Conservation (phyloP, 1,140 invertebrate genomes). For the Gyrodactylus bullatarudis region DNA sequence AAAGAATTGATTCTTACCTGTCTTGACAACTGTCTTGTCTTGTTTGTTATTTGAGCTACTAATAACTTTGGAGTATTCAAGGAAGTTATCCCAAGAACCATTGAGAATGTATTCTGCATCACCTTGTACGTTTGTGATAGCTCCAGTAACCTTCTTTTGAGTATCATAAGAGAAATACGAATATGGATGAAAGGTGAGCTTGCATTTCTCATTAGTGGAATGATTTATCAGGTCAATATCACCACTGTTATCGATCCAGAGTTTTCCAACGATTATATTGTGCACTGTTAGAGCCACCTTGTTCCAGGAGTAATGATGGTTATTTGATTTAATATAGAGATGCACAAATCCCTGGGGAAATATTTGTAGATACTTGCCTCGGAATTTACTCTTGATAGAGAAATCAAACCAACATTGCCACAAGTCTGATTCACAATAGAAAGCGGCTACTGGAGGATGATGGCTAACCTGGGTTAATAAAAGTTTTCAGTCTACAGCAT, state of each 20-base stretch:
- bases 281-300: constrained; percentile 86
- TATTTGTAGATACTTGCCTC: constrained; percentile 59
- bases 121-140: constrained; percentile 29
- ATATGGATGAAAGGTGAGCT: constrained; percentile 62
- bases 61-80: constrained; percentile 62
- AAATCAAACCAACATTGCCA: constrained; percentile 94
- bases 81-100: constrained; percentile 70
- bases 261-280: constrained; percentile 79
- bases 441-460: constrained; percentile 77
- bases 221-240: constrained; percentile 70
- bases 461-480: constrained; percentile 38
- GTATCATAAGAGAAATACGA: constrained; percentile 81
- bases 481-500: background rate
- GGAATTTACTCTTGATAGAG: constrained; percentile 85
- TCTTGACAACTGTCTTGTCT: constrained; percentile 53
- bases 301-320: constrained; percentile 44
- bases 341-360: constrained; percentile 29
- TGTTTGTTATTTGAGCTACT: constrained; percentile 30
- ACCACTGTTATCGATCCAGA: constrained; percentile 86
- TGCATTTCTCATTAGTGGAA: constrained; percentile 42
- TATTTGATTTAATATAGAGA: constrained; percentile 13
- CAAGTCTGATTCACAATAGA: constrained; percentile 44
- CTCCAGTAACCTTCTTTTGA: constrained; percentile 29
- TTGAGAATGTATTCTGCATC: constrained; percentile 40
- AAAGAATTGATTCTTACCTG: constrained; percentile 36